Base-by-base conservation (phyloP, 2,797 vertebrate genomes). In the Bryconaethiops microstoma region DNA sequence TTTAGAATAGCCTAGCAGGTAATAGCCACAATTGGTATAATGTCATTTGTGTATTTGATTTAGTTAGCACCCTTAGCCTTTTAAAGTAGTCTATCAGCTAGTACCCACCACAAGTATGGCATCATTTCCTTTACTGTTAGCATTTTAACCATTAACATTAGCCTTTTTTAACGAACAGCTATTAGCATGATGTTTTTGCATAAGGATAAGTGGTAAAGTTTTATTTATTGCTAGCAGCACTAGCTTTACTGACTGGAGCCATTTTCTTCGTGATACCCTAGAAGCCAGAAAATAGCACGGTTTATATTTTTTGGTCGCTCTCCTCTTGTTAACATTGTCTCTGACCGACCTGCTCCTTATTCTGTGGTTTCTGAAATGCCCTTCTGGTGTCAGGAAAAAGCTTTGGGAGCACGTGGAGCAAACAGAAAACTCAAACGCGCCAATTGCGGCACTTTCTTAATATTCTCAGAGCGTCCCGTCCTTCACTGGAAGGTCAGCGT, bases 401-500 rank as follows among this genome's bases (percentile, higher is more conserved):
- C 39, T 23, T 14, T 17, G 55, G 39, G 21, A 39, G 42, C 5
- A 13, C 21, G n/a, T n/a, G n/a, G n/a, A n/a, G 48, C 8, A n/a
- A 10, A 10, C 39, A n/a, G 54, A 25, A 19, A 14, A 10, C 40
- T 23, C 25, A 17, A 29, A 40, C 1, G 2, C 57, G n/a, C 40
- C 60, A 54, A 14, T 60, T 40, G 19, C 48, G 21, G 21, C 48
- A 7, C 68, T 74, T 62, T 48, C 55, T 84, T 84, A 84, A 79
- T 74, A 86, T 86, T 86, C 82, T 64, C 78, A 12, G 57, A 76
- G 78, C 57, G 74, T 81, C 73, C 67, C 12, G 73, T 85, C 77
- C 81, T 82, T 83, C 75, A 77, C 57, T 35, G 69, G 76, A 87
- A 85, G 85, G 85, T 87, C 81, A 72, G 19, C 5, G 45, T 21